Evolutionary conservation across 1,140 invertebrate genomes (phyloP).

Genomic region (Ridgeia piscesae): DNA sequence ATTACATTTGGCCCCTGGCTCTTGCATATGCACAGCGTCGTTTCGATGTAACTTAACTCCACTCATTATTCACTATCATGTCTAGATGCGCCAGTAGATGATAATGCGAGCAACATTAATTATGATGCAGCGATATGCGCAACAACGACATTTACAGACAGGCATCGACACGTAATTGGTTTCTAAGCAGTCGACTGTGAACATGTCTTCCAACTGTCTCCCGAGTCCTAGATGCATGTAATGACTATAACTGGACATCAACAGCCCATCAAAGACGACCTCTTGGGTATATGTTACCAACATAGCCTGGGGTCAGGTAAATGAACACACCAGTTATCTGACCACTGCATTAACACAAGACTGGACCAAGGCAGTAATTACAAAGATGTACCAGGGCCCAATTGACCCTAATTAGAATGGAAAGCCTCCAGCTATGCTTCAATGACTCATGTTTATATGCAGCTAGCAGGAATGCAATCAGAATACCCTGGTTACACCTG

Average conservation of each 20-base stretch:
- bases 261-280: background rate
- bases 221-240: background rate
- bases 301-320: background rate
- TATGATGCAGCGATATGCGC: too few species aligned
- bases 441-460: background rate
- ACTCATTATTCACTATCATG: too few species aligned
- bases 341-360: background rate
- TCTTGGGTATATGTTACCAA: background rate
- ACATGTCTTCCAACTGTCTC: background rate
- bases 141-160: too few species aligned
- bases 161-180: too few species aligned
- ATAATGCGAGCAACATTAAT: too few species aligned
- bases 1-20: too few species aligned
- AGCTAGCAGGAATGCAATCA: background rate
- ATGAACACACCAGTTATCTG: background rate
- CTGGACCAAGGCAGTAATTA: background rate
- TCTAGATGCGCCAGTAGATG: too few species aligned
- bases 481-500: background rate
- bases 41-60: too few species aligned
- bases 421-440: background rate
- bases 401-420: background rate
- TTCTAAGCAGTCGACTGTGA: too few species aligned
- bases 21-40: too few species aligned
- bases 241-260: background rate
- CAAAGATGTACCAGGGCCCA: background rate